phyloP scores from a whole-genome alignment of 2,797 vertebrate species.

The Trachurus trachurus region DNA sequence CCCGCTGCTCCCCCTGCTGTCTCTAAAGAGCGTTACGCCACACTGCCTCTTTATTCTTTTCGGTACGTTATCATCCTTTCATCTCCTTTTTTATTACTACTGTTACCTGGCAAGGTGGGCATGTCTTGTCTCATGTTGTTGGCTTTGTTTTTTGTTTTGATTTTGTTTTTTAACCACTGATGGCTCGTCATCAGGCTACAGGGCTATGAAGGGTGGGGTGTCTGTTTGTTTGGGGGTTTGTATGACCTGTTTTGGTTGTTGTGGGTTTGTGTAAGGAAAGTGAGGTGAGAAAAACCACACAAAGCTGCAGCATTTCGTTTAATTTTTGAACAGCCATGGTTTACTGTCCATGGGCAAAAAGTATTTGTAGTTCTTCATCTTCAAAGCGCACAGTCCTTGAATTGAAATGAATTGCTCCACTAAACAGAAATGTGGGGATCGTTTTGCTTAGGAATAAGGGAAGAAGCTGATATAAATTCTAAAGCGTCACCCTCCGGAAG shows the following conservation, averaged over 20 bases:
- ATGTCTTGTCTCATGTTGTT: constrained; percentile 87
- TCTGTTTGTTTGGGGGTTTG: constrained; percentile 66
- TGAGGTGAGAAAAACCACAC: constrained; percentile 60
- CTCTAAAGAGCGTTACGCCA: constrained; percentile 99
- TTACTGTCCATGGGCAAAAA: constrained; percentile 41
- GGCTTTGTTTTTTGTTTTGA: constrained; percentile 70
- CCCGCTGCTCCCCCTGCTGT: constrained; percentile 99
- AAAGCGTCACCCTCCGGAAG: constrained; percentile 38
- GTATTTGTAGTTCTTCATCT: constrained; percentile 45
- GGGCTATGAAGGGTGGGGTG: constrained; percentile 71
- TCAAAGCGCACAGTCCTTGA: constrained; percentile 47
- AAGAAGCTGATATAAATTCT: constrained; percentile 41
- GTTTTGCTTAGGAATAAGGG: constrained; percentile 43
- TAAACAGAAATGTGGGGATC: constrained; percentile 55
- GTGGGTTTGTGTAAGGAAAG: constrained; percentile 78
- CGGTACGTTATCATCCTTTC: constrained; percentile 99
- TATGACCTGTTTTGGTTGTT: constrained; percentile 76
- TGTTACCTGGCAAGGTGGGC: constrained; percentile 85
- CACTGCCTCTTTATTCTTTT: constrained; percentile 99
- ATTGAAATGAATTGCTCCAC: constrained; percentile 31
- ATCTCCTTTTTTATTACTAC: constrained; percentile 91
- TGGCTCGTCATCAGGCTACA: constrained; percentile 76
- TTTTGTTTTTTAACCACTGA: constrained; percentile 76
- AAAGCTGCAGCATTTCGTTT: constrained; percentile 80
- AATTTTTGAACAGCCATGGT: constrained; percentile 11